phyloP scores from a whole-genome alignment of 1,140 invertebrate species.

The Ptiloglossa arizonensis region DNA sequence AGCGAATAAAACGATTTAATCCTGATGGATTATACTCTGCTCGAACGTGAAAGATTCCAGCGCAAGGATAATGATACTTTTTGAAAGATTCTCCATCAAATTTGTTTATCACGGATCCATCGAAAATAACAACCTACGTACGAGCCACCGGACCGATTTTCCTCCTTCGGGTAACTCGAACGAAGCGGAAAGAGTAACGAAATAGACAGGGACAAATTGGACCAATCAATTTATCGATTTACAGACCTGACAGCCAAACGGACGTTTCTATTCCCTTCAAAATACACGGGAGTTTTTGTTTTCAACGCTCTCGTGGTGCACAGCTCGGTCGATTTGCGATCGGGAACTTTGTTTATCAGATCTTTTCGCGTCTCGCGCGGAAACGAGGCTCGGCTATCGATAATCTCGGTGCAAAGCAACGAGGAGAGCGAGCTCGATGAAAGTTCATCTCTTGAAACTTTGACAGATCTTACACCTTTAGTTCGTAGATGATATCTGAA shows the following conservation, averaged over 20 bases:
- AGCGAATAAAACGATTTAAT: neutral
- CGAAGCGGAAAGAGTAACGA: neutral
- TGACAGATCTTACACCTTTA: too few species aligned
- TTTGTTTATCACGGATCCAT: too few species aligned
- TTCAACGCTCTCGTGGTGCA: neutral
- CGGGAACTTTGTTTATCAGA: too few species aligned
- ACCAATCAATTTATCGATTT: constrained; percentile 6
- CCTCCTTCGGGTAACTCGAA: neutral
- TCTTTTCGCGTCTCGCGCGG: too few species aligned
- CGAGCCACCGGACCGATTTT: neutral
- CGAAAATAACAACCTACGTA: neutral
- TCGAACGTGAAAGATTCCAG: too few species aligned
- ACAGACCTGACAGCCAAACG: neutral
- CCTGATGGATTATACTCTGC: neutral
- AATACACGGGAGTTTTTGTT: neutral
- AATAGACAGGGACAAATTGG: constrained; percentile 14
- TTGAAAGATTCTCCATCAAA: too few species aligned
- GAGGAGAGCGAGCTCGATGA: too few species aligned
- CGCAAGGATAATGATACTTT: too few species aligned
- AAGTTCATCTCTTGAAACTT: too few species aligned
- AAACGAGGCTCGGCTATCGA: too few species aligned
- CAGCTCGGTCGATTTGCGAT: too few species aligned
- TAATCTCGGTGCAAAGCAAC: neutral
- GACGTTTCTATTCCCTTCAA: neutral
- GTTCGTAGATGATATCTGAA: too few species aligned